A percentile compares a stretch with the other conserved stretches of the same genome.
These are phyloP conservation scores for Podargus strigoides DNA, from an alignment of 2,797 vertebrate genomes.

Conservation along the genomic window DNA sequence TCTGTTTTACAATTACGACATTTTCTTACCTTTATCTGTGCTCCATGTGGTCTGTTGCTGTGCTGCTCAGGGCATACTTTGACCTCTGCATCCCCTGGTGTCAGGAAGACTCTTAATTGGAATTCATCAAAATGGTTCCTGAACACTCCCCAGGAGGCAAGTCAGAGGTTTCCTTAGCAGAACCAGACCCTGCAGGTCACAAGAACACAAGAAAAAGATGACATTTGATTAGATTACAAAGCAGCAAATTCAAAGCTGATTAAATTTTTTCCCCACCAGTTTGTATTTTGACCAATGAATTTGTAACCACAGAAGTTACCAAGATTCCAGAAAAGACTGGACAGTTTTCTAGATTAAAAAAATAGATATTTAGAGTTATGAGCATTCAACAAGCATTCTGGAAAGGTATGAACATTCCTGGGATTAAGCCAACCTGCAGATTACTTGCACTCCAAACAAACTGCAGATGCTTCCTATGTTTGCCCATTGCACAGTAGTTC, in stretches of 20 bases:
- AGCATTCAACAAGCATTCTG: background rate
- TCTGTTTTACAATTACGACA: background rate
- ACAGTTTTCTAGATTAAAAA: background rate
- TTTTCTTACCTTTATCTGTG: constrained; percentile 30
- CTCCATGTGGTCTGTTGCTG: background rate
- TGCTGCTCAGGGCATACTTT: background rate
- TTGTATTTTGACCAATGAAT: background rate
- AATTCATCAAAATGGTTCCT: constrained; percentile 32
- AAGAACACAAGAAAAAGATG: background rate
- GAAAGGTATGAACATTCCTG: background rate
- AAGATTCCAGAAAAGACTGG: background rate
- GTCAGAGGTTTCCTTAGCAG: background rate
- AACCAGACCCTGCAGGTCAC: constrained; percentile 1
- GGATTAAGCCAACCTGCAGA: background rate
- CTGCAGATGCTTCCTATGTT: background rate
- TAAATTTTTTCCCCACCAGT: background rate
- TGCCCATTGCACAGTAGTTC: background rate
- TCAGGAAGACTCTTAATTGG: constrained; percentile 34
- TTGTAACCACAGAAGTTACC: background rate
- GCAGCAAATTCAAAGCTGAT: background rate
- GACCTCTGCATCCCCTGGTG: constrained; percentile 8
- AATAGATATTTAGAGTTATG: background rate
- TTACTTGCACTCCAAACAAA: background rate
- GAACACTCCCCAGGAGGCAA: background rate
- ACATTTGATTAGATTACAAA: background rate